phyloP scores from a whole-genome alignment of 2,797 vertebrate genomes.

The Lacerta viridis region DNA sequence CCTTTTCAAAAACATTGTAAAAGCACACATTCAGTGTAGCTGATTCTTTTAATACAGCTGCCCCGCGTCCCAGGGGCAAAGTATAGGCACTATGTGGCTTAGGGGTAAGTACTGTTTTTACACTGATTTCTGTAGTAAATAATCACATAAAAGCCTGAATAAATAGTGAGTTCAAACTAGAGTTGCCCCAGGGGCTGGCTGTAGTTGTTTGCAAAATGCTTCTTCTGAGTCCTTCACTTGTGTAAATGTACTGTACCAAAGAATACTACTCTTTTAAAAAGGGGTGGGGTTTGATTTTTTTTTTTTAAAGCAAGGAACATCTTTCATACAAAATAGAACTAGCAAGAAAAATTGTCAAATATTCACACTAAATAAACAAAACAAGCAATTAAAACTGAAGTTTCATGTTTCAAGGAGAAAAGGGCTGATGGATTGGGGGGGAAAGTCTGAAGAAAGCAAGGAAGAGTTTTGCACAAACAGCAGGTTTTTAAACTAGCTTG shows the following conservation, averaged over 20 bases:
- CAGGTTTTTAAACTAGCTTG: background rate
- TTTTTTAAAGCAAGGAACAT: background rate
- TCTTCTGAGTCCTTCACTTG: conserved; percentile 69
- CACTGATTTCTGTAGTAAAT: conserved; percentile 78
- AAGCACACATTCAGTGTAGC: conserved; percentile 74
- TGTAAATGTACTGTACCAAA: conserved; percentile 39
- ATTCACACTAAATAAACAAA: background rate
- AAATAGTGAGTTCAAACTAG: conserved; percentile 71
- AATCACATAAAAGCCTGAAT: conserved; percentile 72
- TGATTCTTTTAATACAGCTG: conserved; percentile 76
- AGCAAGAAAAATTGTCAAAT: background rate
- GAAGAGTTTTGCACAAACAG: background rate
- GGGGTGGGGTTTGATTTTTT: no score
- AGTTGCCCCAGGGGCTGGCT: conserved; percentile 61
- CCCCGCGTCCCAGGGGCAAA: conserved; percentile 76
- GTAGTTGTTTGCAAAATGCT: conserved; percentile 63
- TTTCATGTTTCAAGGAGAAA: conserved; percentile 5
- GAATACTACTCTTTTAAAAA: conserved; percentile 42
- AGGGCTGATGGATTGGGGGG: background rate
- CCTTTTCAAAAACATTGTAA: conserved; percentile 75
- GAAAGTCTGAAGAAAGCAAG: background rate
- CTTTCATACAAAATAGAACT: background rate
- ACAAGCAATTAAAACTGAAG: background rate
- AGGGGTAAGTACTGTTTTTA: conserved; percentile 74
- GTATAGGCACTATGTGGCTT: conserved; percentile 73